Evolutionary conservation across 2,797 vertebrate genomes (phyloP).

Genomic region (Pangasius krempfi): DNA sequence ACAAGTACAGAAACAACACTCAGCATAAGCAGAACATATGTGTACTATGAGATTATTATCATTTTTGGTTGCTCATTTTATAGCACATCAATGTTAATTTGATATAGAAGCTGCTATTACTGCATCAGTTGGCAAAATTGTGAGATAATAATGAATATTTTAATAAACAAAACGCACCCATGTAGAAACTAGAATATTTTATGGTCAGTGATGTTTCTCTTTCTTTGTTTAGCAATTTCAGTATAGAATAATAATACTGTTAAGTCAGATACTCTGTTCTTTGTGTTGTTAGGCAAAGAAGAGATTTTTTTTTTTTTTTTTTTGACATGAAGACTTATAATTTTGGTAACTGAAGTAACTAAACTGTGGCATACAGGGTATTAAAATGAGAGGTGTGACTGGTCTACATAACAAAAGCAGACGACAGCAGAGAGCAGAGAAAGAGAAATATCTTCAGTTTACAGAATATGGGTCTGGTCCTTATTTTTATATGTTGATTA

Average conservation of each 20-base stretch:
- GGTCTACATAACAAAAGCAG: not conserved
- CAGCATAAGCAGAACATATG: not conserved
- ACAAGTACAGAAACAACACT: not conserved
- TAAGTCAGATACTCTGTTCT: not conserved
- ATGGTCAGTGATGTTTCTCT: not conserved
- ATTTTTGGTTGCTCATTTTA: not conserved
- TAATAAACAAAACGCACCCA: not conserved
- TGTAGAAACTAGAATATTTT: not conserved
- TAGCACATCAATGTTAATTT: not conserved
- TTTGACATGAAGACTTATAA: not conserved
- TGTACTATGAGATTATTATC: not conserved
- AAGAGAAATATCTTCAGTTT: not conserved
- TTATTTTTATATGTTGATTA: not conserved
- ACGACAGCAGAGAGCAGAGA: not conserved
- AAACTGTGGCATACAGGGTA: not conserved
- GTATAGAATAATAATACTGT: not conserved
- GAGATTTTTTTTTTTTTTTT: not conserved
- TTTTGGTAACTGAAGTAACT: not conserved
- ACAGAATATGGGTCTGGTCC: not conserved
- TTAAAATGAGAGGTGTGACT: not conserved
- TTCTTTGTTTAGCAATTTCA: not conserved
- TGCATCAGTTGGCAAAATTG: too few relatives aligned
- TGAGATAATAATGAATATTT: not conserved
- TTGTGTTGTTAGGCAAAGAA: not conserved
- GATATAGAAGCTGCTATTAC: too few relatives aligned